Evolutionary conservation across 2,113 vertebrate genomes (phyloP).

Genomic region (Syngnathus scovelli): DNA sequence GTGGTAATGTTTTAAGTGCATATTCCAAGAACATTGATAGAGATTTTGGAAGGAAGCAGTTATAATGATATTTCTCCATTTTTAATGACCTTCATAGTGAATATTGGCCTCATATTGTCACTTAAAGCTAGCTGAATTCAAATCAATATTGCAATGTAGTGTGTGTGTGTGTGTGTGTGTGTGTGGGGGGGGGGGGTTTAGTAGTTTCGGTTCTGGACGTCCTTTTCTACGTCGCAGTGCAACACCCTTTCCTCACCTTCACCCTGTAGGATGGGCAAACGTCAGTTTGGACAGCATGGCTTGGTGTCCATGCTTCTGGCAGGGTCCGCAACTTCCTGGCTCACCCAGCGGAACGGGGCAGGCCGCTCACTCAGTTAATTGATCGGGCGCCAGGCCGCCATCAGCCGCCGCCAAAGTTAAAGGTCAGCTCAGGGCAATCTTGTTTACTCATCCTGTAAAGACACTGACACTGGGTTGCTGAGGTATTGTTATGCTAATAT

Average conservation of each 20-base stretch:
- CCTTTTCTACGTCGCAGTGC: constrained; percentile 56
- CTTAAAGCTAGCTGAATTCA: too few relatives aligned
- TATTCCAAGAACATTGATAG: constrained; percentile 11
- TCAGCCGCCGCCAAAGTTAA: constrained; percentile 58
- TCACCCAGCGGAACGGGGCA: constrained; percentile 54
- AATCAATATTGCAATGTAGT: too few relatives aligned
- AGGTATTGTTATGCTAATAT: neutral
- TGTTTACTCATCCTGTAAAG: constrained; percentile 43
- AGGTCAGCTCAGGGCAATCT: constrained; percentile 63
- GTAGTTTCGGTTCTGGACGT: constrained; percentile 39
- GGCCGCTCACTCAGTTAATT: constrained; percentile 49
- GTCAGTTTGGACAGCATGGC: constrained; percentile 57
- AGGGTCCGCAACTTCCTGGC: constrained; percentile 42
- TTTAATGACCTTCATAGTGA: neutral
- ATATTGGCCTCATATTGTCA: too few relatives aligned
- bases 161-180: too few relatives aligned
- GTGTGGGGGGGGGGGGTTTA: too few relatives aligned
- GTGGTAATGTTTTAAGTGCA: constrained; percentile 34
- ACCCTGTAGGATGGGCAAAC: constrained; percentile 55
- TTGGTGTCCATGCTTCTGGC: constrained; percentile 45
- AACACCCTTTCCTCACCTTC: constrained; percentile 53
- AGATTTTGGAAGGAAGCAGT: neutral
- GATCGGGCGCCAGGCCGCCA: constrained; percentile 61
- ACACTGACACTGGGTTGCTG: constrained; percentile 29
- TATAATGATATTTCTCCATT: neutral